Percentiles rank a stretch among this genome's conserved stretches.
These are phyloP conservation scores for Drosophila peninsularis DNA, from an alignment of 2,888 invertebrate species.

Conservation along the genomic window DNA sequence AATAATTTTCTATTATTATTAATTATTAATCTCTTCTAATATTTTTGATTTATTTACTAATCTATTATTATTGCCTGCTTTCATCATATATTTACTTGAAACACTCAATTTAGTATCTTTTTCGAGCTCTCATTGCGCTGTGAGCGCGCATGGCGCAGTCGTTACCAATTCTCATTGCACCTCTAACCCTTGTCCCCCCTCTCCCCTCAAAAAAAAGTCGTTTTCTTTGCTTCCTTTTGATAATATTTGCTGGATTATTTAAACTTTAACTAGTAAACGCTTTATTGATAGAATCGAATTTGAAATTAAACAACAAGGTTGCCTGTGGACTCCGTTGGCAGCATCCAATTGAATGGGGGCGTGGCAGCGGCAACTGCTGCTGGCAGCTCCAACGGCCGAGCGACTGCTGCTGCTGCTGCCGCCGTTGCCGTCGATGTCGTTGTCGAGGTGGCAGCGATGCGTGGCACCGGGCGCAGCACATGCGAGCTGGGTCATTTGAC, in stretches of 20 bases:
- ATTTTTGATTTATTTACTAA: not conserved
- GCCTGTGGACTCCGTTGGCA: slow-evolving; percentile 29
- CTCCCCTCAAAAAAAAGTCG: not conserved
- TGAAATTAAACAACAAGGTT: slow-evolving; percentile 54
- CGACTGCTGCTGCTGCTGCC: slow-evolving; percentile 13
- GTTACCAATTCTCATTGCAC: not conserved
- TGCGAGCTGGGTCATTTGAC: slow-evolving; percentile 83
- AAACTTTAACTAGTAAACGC: slow-evolving; percentile 62
- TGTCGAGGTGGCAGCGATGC: slow-evolving; percentile 78
- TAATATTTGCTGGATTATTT: slow-evolving; percentile 31
- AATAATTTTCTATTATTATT: too few species aligned
- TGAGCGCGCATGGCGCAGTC: not conserved
- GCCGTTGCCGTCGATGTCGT: slow-evolving; percentile 34
- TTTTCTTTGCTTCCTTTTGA: not conserved
- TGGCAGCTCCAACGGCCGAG: slow-evolving; percentile 38
- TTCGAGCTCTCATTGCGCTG: too few species aligned
- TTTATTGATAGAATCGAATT: slow-evolving; percentile 29
- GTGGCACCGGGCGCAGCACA: slow-evolving; percentile 83
- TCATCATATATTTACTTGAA: not conserved
- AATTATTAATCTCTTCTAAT: too few species aligned
- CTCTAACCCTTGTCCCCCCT: too few species aligned
- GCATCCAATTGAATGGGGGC: slow-evolving; percentile 57
- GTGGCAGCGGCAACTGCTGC: slow-evolving; percentile 23
- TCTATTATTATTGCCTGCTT: not conserved
- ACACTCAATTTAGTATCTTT: too few species aligned